Evolutionary conservation across 1,140 invertebrate species (phyloP).

Genomic region (Bicyclus anynana): DNA sequence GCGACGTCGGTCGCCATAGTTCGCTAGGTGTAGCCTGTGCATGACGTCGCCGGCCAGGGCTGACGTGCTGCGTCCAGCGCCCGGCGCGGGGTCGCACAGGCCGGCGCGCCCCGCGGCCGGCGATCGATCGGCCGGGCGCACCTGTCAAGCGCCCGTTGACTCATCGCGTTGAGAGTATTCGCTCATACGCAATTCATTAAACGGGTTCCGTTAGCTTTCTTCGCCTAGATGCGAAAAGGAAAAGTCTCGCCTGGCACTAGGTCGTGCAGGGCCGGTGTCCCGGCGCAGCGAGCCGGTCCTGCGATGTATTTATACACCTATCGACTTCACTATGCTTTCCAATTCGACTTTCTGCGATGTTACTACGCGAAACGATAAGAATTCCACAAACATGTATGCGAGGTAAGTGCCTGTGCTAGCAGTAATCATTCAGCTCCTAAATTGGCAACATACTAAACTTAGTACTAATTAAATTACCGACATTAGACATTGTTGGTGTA

Average conservation of each 20-base stretch:
- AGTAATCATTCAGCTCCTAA: neutral
- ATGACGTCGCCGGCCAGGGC: slow-evolving; percentile 44
- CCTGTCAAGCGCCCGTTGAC: slow-evolving; percentile 72
- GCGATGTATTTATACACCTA: neutral
- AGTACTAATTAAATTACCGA: neutral
- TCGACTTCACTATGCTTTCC: neutral
- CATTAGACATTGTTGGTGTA: neutral
- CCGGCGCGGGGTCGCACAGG: neutral
- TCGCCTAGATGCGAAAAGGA: slow-evolving; percentile 2
- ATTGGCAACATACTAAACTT: neutral
- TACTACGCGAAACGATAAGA: too few species aligned
- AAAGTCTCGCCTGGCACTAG: neutral
- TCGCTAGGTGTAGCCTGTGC: slow-evolving; percentile 65
- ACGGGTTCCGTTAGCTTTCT: slow-evolving; percentile 39
- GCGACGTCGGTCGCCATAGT: slow-evolving; percentile 67
- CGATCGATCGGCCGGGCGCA: slow-evolving; percentile 68
- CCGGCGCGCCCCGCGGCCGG: slow-evolving; percentile 44
- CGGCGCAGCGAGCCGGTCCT: neutral
- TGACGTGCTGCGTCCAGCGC: neutral
- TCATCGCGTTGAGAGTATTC: slow-evolving; percentile 53
- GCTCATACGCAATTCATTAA: slow-evolving; percentile 60
- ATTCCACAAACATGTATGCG: too few species aligned
- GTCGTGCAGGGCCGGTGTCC: slow-evolving; percentile 5
- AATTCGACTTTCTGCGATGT: neutral
- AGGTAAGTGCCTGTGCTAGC: neutral